Base-by-base conservation (phyloP, 2,888 invertebrate species). In the Cheilosia soror region DNA sequence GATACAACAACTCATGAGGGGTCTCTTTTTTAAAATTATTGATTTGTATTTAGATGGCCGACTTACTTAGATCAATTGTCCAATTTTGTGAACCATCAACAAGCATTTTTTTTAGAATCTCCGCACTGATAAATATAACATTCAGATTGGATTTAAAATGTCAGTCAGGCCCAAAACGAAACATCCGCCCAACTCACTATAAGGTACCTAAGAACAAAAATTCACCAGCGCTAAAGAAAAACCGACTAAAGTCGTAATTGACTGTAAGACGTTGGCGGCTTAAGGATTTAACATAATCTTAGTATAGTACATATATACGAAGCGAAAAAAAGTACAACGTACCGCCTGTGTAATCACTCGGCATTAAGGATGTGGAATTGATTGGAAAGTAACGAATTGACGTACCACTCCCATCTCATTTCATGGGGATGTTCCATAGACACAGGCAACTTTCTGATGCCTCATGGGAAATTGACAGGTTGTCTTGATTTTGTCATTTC, bases 391-490 rank as follows among this genome's bases (percentile, higher is more conserved):
- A 80, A 84, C 80, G 75, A 84, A 84, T 84, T 66, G 75, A 60
- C 66, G 44, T 58, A 44, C 57, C 72, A 66, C 33, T 60, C 51
- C 31, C 15, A 9, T 79, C 51, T 49, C 65, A 9, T 79, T 44
- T 49, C 65, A 69, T 71, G 58, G 60, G 79, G 65, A 79, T 63
- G 72, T 44, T 66, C 51, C 72, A 7, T 37, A 65, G 51, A 72
- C 79, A 72, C 79, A 51, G 51, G 60, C 69, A 79, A 58, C 80
- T 75, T 69, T 58, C 20, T 71, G 55, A 76, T 69, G 84, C 80
- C 81, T 85, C 85, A 85, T 85, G 85, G 81, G 85, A 85, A 85
- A 81, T 72, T 85, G 85, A 85, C 85, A 85, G 81, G 85, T 85
- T 85, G 85, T 85, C 81, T 81, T 77, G 72, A 77, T 76, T 85